These are phyloP conservation scores for Drosophila anomelani DNA, from an alignment of 2,888 invertebrate genomes.

Conservation along the genomic window DNA sequence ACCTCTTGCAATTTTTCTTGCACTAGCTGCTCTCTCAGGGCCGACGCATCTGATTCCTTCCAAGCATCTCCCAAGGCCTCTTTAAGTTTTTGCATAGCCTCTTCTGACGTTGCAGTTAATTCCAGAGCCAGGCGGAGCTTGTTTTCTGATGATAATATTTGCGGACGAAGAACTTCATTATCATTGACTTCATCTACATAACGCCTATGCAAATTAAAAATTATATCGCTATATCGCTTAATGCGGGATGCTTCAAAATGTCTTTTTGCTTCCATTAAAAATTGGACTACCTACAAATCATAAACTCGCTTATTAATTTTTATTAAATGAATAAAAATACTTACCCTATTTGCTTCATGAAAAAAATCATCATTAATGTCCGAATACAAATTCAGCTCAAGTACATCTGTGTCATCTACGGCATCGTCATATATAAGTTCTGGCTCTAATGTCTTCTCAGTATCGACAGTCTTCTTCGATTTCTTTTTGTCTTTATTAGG, in stretches of 20 bases:
- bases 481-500: conserved; percentile 53
- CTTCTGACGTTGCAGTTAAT: conserved; percentile 73
- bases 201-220: conserved; percentile 69
- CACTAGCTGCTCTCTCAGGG: conserved; percentile 76
- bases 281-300: conserved; percentile 61
- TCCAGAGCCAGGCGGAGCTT: conserved; percentile 77
- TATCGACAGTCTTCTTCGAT: conserved; percentile 37
- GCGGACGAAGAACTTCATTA: conserved; percentile 69
- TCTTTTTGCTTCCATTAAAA: conserved; percentile 70
- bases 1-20: conserved; percentile 79
- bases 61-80: conserved; percentile 75
- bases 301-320: neutral
- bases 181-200: conserved; percentile 71
- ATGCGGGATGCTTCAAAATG: conserved; percentile 75
- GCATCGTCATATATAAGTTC: conserved; percentile 52
- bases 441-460: conserved; percentile 33
- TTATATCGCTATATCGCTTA: conserved; percentile 71
- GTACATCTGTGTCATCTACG: conserved; percentile 62
- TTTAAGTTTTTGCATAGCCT: conserved; percentile 73
- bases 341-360: conserved; percentile 62
- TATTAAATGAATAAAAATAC: neutral
- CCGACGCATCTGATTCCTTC: conserved; percentile 79
- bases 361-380: conserved; percentile 80
- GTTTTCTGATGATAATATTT: conserved; percentile 73
- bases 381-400: conserved; percentile 70